These are phyloP conservation scores for Oxycera nigricornis DNA, from an alignment of 2,888 invertebrate genomes.

Conservation along the genomic window DNA sequence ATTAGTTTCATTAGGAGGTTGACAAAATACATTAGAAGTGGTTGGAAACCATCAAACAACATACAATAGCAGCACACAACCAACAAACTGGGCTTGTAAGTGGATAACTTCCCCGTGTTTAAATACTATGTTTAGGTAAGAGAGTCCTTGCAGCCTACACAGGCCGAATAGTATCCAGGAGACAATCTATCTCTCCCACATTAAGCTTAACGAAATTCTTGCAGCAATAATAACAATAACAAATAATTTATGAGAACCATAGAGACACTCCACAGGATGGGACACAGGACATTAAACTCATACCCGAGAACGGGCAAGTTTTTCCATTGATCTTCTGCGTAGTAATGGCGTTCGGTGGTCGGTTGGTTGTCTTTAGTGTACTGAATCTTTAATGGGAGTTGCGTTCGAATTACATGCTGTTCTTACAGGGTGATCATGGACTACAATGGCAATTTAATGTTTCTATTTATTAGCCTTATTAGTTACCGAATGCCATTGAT, in stretches of 20 bases:
- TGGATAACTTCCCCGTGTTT: too few relatives aligned
- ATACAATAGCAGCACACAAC: too few relatives aligned
- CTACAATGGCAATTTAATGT: neutral
- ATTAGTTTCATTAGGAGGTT: slow-evolving; percentile 24
- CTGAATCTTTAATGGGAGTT: neutral
- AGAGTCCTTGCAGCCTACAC: too few relatives aligned
- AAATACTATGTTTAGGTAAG: too few relatives aligned
- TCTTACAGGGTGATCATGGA: neutral
- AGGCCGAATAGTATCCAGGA: too few relatives aligned
- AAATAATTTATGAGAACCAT: slow-evolving; percentile 25
- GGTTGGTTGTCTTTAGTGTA: neutral
- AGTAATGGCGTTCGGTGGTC: too few relatives aligned
- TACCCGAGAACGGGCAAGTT: neutral
- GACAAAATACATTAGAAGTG: neutral
- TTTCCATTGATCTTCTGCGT: slow-evolving; percentile 14
- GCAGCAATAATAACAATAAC: slow-evolving; percentile 25
- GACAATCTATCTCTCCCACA: neutral
- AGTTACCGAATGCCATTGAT: neutral
- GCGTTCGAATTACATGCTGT: neutral
- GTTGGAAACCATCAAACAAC: neutral
- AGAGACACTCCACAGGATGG: neutral
- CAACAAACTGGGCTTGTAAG: too few relatives aligned
- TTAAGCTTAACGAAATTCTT: neutral
- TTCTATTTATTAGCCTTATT: slow-evolving; percentile 2
- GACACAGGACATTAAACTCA: neutral